These are phyloP conservation scores for Squalus acanthias DNA, from an alignment of 2,797 vertebrate species.

Conservation along the genomic window DNA sequence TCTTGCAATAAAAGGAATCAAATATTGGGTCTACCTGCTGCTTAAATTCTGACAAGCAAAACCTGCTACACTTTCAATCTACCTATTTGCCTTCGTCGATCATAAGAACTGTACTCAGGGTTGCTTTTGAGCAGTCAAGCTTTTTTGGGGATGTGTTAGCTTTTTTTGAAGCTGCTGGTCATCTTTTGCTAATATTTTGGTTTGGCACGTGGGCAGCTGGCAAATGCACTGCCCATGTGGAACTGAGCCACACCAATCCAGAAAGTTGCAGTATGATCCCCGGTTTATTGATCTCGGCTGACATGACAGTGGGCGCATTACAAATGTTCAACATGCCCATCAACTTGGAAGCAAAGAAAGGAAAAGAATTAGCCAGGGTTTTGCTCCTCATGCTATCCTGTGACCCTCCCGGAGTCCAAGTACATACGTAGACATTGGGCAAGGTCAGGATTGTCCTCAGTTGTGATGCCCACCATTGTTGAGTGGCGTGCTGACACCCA, in stretches of 20 bases:
- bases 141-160: neutral
- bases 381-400: neutral
- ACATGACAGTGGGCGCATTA: neutral
- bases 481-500: neutral
- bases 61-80: neutral
- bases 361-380: neutral
- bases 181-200: neutral
- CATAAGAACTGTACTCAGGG: neutral
- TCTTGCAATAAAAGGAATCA: neutral
- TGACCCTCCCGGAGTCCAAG: neutral
- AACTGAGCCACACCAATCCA: neutral
- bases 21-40: neutral
- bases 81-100: neutral
- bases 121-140: neutral
- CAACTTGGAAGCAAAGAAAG: neutral
- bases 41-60: neutral
- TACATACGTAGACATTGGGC: neutral
- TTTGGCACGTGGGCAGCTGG: neutral
- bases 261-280: neutral
- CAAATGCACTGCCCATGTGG: neutral
- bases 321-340: too few species aligned
- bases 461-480: neutral
- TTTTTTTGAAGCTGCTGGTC: neutral
- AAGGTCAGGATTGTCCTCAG: neutral
- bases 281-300: neutral